Conservation (phyloP, 2,888 invertebrate genomes). For the Drosophila acutilabella region DNA sequence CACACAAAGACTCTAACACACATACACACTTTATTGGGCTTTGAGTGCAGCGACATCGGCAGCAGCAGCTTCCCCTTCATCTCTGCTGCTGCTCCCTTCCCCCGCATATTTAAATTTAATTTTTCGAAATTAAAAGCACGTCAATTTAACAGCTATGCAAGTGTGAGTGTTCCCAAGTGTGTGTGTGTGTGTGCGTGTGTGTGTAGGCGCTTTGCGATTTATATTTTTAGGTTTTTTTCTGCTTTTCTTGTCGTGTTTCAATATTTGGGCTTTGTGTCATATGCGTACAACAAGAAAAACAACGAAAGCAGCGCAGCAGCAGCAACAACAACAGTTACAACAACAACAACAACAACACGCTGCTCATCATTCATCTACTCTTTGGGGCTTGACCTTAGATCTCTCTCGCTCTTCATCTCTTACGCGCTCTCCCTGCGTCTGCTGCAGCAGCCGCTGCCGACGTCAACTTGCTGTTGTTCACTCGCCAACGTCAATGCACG, state of each 20-base stretch:
- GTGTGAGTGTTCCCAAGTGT: slow-evolving; percentile 13
- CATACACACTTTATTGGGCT: slow-evolving; percentile 41
- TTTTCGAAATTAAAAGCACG: slow-evolving; percentile 73
- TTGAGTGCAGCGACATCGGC: slow-evolving; percentile 59
- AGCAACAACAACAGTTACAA: not conserved
- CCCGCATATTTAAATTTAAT: slow-evolving; percentile 72
- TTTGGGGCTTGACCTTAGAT: slow-evolving; percentile 69
- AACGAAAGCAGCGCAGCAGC: not conserved
- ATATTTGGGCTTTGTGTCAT: slow-evolving; percentile 56
- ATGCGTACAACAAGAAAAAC: slow-evolving; percentile 34
- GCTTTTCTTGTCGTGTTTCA: slow-evolving; percentile 33
- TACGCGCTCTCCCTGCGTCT: not conserved
- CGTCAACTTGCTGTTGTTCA: slow-evolving; percentile 25
- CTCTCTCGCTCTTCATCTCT: slow-evolving; percentile 21
- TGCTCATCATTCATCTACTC: slow-evolving; percentile 56
- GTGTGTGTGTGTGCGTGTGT: slow-evolving; percentile 17
- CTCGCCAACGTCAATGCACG: slow-evolving; percentile 75
- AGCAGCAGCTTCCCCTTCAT: slow-evolving; percentile 13
- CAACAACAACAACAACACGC: slow-evolving; percentile 30
- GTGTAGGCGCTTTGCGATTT: slow-evolving; percentile 72
- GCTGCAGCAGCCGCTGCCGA: slow-evolving; percentile 36
- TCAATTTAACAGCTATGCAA: slow-evolving; percentile 59
- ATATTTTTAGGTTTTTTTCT: slow-evolving; percentile 56
- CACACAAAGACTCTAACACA: slow-evolving; percentile 10
- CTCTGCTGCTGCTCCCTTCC: slow-evolving; percentile 13